Evolutionary conservation across 2,888 invertebrate genomes (phyloP).

Genomic region (Geophilus truncorum): DNA sequence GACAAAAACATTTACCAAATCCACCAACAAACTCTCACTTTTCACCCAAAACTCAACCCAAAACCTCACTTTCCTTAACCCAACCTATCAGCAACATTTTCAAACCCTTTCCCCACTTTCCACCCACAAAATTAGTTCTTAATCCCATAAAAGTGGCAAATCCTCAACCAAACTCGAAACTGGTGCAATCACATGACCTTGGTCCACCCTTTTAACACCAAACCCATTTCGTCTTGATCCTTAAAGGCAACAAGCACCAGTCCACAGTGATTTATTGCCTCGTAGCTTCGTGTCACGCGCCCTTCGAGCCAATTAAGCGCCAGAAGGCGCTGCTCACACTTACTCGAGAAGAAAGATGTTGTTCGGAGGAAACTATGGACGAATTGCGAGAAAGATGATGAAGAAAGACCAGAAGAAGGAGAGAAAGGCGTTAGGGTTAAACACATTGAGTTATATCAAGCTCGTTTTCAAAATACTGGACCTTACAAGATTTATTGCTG

Average conservation of each 20-base stretch:
- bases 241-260: not conserved
- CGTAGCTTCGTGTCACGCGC: not conserved
- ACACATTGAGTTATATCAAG: not conserved
- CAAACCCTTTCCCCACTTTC: too few relatives aligned
- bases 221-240: not conserved
- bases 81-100: too few relatives aligned
- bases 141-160: not conserved
- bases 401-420: not conserved
- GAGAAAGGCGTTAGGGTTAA: not conserved
- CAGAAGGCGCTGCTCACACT: conserved; percentile 4
- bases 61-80: too few relatives aligned
- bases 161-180: not conserved
- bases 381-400: not conserved
- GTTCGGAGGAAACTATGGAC: not conserved
- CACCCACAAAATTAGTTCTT: not conserved
- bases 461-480: not conserved
- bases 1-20: too few relatives aligned
- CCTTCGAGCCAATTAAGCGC: conserved; percentile 5
- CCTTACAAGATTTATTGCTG: not conserved
- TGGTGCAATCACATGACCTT: not conserved
- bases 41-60: too few relatives aligned
- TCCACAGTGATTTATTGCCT: not conserved
- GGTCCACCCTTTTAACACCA: not conserved
- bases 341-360: not conserved
- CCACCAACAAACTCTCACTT: too few relatives aligned